A percentile compares a stretch with the other conserved stretches of the same genome.
Conservation (phyloP, 2,113 vertebrate genomes). For the Charadrius vociferus region DNA sequence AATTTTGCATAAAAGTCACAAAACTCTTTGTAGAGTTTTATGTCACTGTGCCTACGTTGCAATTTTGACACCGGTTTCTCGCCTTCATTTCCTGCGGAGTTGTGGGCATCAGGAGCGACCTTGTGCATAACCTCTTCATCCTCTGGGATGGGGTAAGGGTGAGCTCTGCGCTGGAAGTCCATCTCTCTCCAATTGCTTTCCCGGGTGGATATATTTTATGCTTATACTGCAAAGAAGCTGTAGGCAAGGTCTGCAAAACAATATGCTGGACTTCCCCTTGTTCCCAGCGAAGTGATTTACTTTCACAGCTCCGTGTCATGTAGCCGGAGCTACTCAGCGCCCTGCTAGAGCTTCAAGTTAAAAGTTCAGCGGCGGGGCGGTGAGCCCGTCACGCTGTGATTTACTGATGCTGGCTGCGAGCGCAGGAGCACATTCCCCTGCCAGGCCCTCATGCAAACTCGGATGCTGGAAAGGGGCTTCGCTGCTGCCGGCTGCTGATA, state of each 20-base stretch:
- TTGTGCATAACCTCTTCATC: constrained; percentile 73
- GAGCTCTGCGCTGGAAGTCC: constrained; percentile 73
- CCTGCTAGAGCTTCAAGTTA: constrained; percentile 77
- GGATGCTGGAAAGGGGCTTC: neutral
- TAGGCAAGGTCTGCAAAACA: constrained; percentile 17
- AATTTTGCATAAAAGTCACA: constrained; percentile 97
- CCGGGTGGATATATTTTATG: neutral
- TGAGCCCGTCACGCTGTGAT: constrained; percentile 14
- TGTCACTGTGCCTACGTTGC: constrained; percentile 90
- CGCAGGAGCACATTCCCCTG: constrained; percentile 47
- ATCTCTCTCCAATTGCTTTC: constrained; percentile 35
- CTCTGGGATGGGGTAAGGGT: constrained; percentile 82
- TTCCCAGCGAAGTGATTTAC: constrained; percentile 52
- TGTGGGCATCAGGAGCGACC: constrained; percentile 59
- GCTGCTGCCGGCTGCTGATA: neutral
- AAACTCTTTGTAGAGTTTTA: constrained; percentile 97
- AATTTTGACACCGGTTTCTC: constrained; percentile 89
- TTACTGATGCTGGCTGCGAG: constrained; percentile 36
- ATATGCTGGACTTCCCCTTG: constrained; percentile 42
- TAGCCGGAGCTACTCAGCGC: constrained; percentile 14
- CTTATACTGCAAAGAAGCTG: neutral
- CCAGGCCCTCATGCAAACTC: neutral
- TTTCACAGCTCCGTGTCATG: constrained; percentile 64
- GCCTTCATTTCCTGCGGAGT: constrained; percentile 68
- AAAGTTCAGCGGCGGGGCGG: constrained; percentile 61